These are phyloP conservation scores for Forbesichthys agassizii DNA, from an alignment of 2,113 vertebrate species.

Conservation along the genomic window DNA sequence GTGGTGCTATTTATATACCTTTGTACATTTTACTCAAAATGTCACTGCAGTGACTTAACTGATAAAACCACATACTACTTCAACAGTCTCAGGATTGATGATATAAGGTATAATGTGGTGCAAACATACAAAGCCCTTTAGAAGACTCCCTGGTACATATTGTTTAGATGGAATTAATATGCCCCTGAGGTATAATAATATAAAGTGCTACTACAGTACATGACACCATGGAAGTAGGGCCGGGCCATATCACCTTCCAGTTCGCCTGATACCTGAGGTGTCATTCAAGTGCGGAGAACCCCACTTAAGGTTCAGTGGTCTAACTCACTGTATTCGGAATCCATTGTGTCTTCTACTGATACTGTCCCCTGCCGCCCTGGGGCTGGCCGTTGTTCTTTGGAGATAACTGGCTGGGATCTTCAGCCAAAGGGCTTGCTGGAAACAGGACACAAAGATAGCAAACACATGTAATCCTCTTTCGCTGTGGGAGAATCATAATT, in stretches of 20 bases:
- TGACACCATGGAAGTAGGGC: neutral
- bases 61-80: neutral
- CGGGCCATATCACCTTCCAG: neutral
- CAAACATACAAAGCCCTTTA: conserved; percentile 12
- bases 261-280: conserved; percentile 17
- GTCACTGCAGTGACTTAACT: neutral
- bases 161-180: conserved; percentile 20
- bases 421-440: conserved; percentile 79
- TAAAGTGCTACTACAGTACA: conserved; percentile 32
- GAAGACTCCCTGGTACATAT: conserved; percentile 1
- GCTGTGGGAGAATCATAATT: neutral
- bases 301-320: neutral
- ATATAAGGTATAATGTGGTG: neutral
- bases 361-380: conserved; percentile 65
- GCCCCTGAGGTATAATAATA: conserved; percentile 47
- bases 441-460: conserved; percentile 8
- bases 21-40: conserved; percentile 3
- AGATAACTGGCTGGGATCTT: conserved; percentile 83
- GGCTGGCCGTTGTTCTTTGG: conserved; percentile 72
- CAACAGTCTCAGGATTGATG: neutral
- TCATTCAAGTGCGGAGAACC: neutral
- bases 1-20: neutral
- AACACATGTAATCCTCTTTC: neutral
- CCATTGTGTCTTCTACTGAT: conserved; percentile 61
- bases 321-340: conserved; percentile 27